Percentiles rank a stretch among this genome's conserved stretches.
These are phyloP conservation scores for Mastomys natalensis DNA, from an alignment of 2,113 vertebrate genomes.

Conservation along the genomic window DNA sequence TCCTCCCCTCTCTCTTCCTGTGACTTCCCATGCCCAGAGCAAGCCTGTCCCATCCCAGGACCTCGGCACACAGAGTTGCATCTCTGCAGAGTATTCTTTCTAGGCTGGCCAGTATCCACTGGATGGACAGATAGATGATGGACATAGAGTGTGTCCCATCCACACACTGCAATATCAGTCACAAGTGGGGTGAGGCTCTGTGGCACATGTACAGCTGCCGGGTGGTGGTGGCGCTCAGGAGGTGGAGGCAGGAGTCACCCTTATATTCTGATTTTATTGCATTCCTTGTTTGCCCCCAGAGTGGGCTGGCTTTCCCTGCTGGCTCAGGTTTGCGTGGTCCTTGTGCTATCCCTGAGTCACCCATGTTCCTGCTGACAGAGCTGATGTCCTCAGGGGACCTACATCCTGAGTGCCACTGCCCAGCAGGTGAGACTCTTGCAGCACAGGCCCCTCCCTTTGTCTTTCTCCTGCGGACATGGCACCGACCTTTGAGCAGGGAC, in stretches of 20 bases:
- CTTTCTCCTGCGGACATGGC: fast-evolving
- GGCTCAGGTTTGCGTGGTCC: not conserved
- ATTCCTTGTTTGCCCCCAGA: not conserved
- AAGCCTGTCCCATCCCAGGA: not conserved
- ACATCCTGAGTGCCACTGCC: fast-evolving
- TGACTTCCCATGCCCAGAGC: no score
- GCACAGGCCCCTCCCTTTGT: fast-evolving
- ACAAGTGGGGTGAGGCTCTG: not conserved
- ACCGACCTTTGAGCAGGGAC: not conserved
- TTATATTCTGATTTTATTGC: not conserved
- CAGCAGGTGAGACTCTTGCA: fast-evolving
- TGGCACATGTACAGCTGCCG: not conserved
- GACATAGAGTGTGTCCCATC: not conserved
- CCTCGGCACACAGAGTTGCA: not conserved
- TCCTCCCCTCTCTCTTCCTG: not conserved
- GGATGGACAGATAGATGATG: not conserved
- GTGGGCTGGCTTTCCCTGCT: not conserved
- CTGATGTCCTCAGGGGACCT: no score
- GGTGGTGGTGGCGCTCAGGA: not conserved
- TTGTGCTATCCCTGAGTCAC: not conserved
- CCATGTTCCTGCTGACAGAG: not conserved
- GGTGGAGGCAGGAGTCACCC: not conserved
- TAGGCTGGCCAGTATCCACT: not conserved
- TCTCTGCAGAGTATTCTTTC: not conserved
- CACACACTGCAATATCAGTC: not conserved